These are phyloP conservation scores for Bombycilla garrulus DNA, from an alignment of 2,113 vertebrate species.

Conservation along the genomic window DNA sequence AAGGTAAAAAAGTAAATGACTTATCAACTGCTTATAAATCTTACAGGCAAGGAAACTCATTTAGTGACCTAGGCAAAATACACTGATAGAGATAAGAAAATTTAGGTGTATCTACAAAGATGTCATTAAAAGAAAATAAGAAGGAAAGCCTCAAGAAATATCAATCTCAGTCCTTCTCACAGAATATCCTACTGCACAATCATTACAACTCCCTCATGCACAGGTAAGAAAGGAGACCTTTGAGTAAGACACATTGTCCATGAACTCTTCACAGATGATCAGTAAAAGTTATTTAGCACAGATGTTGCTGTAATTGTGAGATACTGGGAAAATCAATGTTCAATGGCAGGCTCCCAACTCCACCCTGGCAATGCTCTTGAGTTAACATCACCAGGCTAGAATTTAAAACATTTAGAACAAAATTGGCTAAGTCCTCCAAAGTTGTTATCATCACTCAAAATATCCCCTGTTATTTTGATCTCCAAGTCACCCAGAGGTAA, in stretches of 20 bases:
- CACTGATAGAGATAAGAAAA: not conserved
- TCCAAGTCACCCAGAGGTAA: not conserved
- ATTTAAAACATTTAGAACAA: constrained; percentile 55
- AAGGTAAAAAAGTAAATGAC: not conserved
- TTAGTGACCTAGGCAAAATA: not conserved
- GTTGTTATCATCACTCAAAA: not conserved
- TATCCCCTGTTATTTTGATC: not conserved
- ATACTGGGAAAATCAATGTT: constrained; percentile 66
- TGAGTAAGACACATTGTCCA: not conserved
- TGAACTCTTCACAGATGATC: constrained; percentile 35
- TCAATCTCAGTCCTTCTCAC: not conserved
- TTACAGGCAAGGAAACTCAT: not conserved
- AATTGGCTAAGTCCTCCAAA: constrained; percentile 43
- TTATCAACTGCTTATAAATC: not conserved
- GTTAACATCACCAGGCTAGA: constrained; percentile 38
- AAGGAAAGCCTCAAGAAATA: not conserved
- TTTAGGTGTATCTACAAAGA: not conserved
- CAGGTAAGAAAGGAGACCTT: constrained; percentile 11
- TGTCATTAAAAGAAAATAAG: not conserved
- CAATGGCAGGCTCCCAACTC: constrained; percentile 51
- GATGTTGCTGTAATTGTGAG: constrained; percentile 69
- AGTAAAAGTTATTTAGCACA: constrained; percentile 66
- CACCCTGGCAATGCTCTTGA: constrained; percentile 35
- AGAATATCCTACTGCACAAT: not conserved
- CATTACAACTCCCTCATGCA: not conserved